Percentiles rank a stretch among this genome's conserved stretches.
Conservation (phyloP, 2,888 invertebrate species). For the Orthosia gothica region DNA sequence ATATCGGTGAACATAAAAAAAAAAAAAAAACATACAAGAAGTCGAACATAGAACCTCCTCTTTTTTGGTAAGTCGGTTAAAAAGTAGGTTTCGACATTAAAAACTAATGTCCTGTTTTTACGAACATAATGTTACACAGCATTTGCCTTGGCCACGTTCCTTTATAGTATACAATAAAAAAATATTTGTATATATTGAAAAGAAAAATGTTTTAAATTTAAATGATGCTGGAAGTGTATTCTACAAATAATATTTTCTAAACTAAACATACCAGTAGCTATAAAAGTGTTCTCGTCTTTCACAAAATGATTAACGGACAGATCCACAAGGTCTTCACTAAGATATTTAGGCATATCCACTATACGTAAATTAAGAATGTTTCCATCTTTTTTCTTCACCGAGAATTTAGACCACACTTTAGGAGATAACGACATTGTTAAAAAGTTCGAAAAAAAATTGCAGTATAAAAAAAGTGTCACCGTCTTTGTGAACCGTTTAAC, state of each 20-base stretch:
- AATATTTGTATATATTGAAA: too few relatives aligned
- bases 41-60: too few relatives aligned
- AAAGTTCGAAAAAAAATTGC: neutral
- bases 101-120: neutral
- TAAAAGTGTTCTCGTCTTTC: slow-evolving; percentile 59
- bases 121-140: neutral
- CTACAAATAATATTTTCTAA: neutral
- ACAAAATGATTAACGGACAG: slow-evolving; percentile 60
- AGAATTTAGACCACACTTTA: slow-evolving; percentile 60
- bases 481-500: neutral
- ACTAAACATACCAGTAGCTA: slow-evolving; percentile 60
- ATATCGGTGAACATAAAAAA: too few relatives aligned
- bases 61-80: too few relatives aligned
- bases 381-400: slow-evolving; percentile 43
- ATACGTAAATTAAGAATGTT: slow-evolving; percentile 59
- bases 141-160: neutral
- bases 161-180: neutral
- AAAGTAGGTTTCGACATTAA: too few relatives aligned
- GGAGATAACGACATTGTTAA: slow-evolving; percentile 18
- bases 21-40: too few relatives aligned
- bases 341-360: slow-evolving; percentile 62
- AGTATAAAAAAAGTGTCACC: slow-evolving; percentile 9
- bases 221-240: too few relatives aligned
- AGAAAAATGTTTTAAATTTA: too few relatives aligned
- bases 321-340: slow-evolving; percentile 52